Conservation (phyloP, 2,888 invertebrate species). For the Diaperis boleti region DNA sequence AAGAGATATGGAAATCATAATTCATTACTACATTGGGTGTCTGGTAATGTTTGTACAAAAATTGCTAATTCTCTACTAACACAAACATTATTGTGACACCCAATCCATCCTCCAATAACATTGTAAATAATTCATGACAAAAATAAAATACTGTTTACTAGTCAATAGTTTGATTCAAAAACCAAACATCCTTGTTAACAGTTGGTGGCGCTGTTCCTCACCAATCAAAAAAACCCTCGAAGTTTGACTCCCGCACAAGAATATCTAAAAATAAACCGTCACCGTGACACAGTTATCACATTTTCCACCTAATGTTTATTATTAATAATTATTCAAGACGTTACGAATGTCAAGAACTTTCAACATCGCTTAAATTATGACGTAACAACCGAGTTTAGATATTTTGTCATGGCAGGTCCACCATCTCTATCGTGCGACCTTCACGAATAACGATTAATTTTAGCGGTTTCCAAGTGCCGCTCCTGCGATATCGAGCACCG, state of each 20-base stretch:
- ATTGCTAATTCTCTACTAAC: no score
- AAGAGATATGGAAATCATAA: no score
- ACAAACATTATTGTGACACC: no score
- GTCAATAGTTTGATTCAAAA: no score
- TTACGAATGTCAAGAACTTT: slow-evolving; percentile 34
- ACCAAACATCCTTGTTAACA: no score
- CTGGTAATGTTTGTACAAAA: no score
- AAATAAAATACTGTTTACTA: no score
- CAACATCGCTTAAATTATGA: slow-evolving; percentile 48
- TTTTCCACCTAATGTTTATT: slow-evolving; percentile 32
- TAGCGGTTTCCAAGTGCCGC: slow-evolving; percentile 47
- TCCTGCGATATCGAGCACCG: slow-evolving; percentile 7
- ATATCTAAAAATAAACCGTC: slow-evolving; percentile 7
- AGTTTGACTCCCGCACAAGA: not conserved
- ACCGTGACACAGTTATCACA: slow-evolving; percentile 14
- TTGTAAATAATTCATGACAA: no score
- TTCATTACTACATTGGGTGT: no score
- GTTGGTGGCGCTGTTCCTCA: not conserved
- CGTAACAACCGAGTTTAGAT: slow-evolving; percentile 56
- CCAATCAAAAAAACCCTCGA: not conserved
- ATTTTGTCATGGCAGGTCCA: slow-evolving; percentile 51
- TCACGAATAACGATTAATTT: slow-evolving; percentile 36
- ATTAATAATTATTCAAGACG: slow-evolving; percentile 37
- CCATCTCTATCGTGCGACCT: slow-evolving; percentile 43
- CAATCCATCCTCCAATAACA: no score